phyloP scores from a whole-genome alignment of 1,140 invertebrate species.

The Steinernema khuongi region DNA sequence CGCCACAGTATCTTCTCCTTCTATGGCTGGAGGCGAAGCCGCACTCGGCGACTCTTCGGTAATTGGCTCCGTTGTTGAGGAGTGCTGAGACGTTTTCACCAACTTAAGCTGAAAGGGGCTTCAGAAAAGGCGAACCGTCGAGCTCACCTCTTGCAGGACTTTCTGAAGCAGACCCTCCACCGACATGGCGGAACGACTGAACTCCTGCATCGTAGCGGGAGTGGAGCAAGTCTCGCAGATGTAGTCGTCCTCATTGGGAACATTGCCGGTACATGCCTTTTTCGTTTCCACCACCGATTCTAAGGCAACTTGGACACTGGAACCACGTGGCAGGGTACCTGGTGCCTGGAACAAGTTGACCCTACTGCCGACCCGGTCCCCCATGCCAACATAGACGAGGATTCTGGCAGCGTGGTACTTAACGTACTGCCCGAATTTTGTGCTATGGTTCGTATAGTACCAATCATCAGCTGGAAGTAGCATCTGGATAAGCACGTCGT shows the following conservation, averaged over 20 bases:
- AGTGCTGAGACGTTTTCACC: conserved; percentile 36
- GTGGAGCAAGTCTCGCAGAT: conserved; percentile 53
- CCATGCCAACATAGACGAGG: conserved; percentile 66
- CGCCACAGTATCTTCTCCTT: conserved; percentile 1
- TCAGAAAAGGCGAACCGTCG: background rate
- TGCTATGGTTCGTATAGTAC: conserved; percentile 72
- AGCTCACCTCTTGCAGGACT: conserved; percentile 45
- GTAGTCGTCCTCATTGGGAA: conserved; percentile 57
- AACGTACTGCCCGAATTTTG: conserved; percentile 69
- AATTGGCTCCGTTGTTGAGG: conserved; percentile 45
- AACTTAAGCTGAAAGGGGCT: conserved; percentile 24
- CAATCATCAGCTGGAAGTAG: conserved; percentile 71
- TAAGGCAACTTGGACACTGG: background rate
- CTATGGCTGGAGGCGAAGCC: conserved; percentile 38
- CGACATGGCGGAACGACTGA: conserved; percentile 49
- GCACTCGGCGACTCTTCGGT: conserved; percentile 49
- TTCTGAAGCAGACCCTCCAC: conserved; percentile 56
- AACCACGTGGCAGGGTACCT: conserved; percentile 39
- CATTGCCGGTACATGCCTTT: background rate
- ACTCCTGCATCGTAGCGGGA: conserved; percentile 42
- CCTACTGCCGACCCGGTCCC: conserved; percentile 63
- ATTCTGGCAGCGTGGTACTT: conserved; percentile 70
- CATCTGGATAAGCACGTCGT: conserved; percentile 68
- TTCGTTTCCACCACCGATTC: background rate
- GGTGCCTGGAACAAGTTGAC: conserved; percentile 64